Evolutionary conservation across 2,113 vertebrate genomes (phyloP).

Genomic region (Lynx canadensis): DNA sequence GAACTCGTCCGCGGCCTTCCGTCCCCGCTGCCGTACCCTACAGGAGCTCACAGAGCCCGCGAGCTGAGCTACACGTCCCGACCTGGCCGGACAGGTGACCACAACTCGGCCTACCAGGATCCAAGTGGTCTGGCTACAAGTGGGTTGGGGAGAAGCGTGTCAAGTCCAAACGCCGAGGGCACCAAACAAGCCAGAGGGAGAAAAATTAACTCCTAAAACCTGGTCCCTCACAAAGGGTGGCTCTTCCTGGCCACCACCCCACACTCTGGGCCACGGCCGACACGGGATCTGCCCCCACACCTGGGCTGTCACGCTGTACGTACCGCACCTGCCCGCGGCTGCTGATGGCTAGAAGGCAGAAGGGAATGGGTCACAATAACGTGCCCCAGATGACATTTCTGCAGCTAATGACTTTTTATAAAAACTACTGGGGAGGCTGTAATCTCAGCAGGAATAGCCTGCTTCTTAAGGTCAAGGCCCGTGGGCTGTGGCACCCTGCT

Average conservation of each 20-base stretch:
- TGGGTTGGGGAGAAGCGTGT: background rate
- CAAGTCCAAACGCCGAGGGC: background rate
- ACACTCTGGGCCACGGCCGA: background rate
- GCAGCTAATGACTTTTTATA: conserved; percentile 8
- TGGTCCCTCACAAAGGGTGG: background rate
- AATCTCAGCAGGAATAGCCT: conserved; percentile 26
- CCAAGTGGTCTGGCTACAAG: background rate
- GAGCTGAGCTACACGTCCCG: background rate
- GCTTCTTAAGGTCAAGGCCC: conserved; percentile 44
- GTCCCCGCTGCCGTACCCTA: background rate
- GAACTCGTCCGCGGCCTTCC: background rate
- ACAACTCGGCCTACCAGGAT: background rate
- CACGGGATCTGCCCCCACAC: background rate
- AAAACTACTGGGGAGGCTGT: background rate
- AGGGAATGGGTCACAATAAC: background rate
- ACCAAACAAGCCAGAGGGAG: background rate
- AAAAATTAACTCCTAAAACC: background rate
- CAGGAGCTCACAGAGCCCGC: background rate
- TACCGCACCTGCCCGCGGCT: background rate
- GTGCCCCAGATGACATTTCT: conserved; percentile 34
- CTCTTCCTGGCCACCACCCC: background rate
- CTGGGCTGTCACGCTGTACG: background rate
- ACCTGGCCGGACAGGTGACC: background rate
- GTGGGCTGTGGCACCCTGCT: background rate
- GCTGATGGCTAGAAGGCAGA: background rate